Percentiles rank a stretch among this genome's conserved stretches.
These are phyloP conservation scores for Rhinoderma darwinii DNA, from an alignment of 2,113 vertebrate species.

Conservation along the genomic window DNA sequence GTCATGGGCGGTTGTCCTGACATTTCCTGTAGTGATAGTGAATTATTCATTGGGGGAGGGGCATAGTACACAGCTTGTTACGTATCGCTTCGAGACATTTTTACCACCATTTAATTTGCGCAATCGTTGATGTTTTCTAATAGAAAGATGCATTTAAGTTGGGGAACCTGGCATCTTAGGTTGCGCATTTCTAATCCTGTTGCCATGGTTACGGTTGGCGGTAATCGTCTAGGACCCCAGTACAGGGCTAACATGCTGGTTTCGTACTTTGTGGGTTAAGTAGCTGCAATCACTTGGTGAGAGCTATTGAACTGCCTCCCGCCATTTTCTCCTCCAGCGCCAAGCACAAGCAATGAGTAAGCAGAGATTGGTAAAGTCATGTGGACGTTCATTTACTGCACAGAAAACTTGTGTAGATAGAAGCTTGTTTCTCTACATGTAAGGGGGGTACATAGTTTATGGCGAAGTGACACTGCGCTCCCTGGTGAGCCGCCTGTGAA, in stretches of 20 bases:
- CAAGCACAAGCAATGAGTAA: background rate
- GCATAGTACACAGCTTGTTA: too few species aligned
- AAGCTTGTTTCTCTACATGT: background rate
- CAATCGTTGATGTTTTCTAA: background rate
- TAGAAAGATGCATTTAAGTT: slow-evolving; percentile 7
- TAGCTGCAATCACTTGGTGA: slow-evolving; percentile 8
- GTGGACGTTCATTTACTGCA: background rate
- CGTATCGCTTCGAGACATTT: background rate
- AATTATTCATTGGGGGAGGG: too few species aligned
- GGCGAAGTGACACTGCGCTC: background rate
- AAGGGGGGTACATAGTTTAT: background rate
- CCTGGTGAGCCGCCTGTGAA: slow-evolving; percentile 30
- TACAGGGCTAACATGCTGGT: background rate
- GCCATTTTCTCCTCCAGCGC: background rate
- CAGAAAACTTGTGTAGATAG: background rate
- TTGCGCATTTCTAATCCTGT: slow-evolving; percentile 9
- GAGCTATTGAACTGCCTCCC: slow-evolving; percentile 12
- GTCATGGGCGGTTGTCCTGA: background rate
- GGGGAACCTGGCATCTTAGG: background rate
- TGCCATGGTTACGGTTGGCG: background rate
- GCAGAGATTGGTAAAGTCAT: background rate
- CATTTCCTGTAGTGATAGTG: background rate
- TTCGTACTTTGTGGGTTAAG: background rate
- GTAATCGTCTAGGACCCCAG: background rate
- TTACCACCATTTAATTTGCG: too few species aligned